Evolutionary conservation across 2,113 vertebrate species (phyloP), one percentile per base, ranked within the genome.

Genomic region (Dicerorhinus sumatrensis): DNA sequence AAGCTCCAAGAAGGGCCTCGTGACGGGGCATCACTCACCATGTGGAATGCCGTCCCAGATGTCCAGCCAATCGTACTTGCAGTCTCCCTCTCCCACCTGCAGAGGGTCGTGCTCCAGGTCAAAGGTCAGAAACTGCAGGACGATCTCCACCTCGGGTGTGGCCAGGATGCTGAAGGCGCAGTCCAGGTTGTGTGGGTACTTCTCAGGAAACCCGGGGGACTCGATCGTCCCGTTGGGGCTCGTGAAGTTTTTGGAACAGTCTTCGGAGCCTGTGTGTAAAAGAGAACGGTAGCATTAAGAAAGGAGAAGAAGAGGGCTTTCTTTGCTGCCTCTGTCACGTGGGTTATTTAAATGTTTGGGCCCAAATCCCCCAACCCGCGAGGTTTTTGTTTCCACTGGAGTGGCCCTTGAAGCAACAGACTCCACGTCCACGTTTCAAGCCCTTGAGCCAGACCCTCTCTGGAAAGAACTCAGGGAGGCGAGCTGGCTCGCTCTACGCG

Each of bases 21-120:
- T 5, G 76, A 42, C 0, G 1, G 67, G 2, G 54, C 39, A 0
- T 58, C 75, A 93, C 99, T 99, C 98, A 99, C 99, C 99, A 97
- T 99, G 99, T 0, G 99, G 99, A 93, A 99, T 99, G 54, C 99
- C 99, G 1, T 99, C 99, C 99, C 99, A 99, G 98, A 99, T 99
- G 97, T 99, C 99, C 97, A 99, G 99, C 99, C 99, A 99, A 96
- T 99, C 99, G 0, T 99, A 99, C 96, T 99, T 99, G 99, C 99
- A 99, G 97, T 99, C 99, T 39, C 99, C 99, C 79, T 99, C 99
- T 4, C 99, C 99, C 0, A 99, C 98, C 72, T 99, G 99, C 97
- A 99, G 98, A 16, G 99, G 99, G 98, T 99, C 99, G 0, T 99
- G 99, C 98, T 99, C 99, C 10, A 99, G 99, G 99, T 99, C 99